Evolutionary conservation across 2,888 invertebrate species (phyloP).

Genomic region (Platerodrilus igneus): DNA sequence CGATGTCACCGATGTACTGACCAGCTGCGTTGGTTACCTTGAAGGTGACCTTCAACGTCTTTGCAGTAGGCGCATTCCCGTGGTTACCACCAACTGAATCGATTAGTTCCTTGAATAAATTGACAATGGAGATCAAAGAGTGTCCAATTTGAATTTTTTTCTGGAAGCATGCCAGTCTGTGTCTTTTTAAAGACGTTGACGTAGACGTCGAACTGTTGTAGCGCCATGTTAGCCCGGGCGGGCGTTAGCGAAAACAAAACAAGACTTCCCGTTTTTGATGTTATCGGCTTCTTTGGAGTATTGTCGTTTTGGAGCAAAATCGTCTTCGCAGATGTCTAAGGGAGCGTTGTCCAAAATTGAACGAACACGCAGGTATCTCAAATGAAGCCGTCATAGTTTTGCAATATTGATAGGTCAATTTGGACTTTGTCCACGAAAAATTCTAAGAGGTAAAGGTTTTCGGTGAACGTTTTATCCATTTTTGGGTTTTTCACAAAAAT

Average conservation of each 20-base stretch:
- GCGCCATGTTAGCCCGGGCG: constrained; percentile 51
- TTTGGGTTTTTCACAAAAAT: constrained; percentile 17
- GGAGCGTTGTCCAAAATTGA: constrained; percentile 56
- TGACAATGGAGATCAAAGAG: constrained; percentile 56
- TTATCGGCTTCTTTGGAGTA: constrained; percentile 41
- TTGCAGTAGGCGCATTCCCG: constrained; percentile 49
- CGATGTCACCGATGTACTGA: constrained; percentile 54
- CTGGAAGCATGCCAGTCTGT: constrained; percentile 59
- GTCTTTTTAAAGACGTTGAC: constrained; percentile 58
- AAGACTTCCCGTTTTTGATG: constrained; percentile 63
- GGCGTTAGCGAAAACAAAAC: constrained; percentile 61
- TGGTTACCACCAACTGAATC: constrained; percentile 40
- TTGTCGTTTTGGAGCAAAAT: constrained; percentile 42
- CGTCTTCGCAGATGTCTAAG: constrained; percentile 60
- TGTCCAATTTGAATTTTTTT: constrained; percentile 59
- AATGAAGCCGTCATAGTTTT: constrained; percentile 41
- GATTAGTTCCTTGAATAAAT: constrained; percentile 58
- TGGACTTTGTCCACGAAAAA: constrained; percentile 56
- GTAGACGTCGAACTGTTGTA: constrained; percentile 54
- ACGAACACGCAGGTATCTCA: constrained; percentile 59
- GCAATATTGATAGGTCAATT: constrained; percentile 29
- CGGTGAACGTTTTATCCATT: constrained; percentile 50
- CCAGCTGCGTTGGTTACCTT: constrained; percentile 52
- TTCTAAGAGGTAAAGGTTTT: constrained; percentile 60
- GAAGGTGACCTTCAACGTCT: constrained; percentile 59